These are phyloP conservation scores for Scrobipalpa costella DNA, from an alignment of 2,888 invertebrate species.

Conservation along the genomic window DNA sequence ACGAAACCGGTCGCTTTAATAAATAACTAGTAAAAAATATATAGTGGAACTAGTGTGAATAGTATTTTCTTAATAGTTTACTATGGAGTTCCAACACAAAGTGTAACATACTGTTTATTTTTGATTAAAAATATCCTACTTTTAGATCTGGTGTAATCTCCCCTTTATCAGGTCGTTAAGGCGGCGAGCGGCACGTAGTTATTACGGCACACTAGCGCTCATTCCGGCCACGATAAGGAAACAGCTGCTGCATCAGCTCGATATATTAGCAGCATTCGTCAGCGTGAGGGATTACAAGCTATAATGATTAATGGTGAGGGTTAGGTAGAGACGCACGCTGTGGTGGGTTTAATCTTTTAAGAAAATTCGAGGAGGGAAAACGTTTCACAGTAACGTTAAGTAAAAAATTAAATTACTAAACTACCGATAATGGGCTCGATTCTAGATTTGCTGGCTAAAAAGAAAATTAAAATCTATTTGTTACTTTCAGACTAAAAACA, in stretches of 20 bases:
- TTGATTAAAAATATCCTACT: no score
- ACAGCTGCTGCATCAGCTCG: constrained; percentile 8
- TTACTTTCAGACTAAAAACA: no score
- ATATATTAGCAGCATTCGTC: constrained; percentile 10
- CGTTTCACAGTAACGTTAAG: not conserved
- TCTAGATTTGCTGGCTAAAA: no score
- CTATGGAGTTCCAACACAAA: no score
- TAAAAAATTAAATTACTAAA: no score
- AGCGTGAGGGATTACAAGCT: not conserved
- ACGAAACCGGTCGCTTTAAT: no score
- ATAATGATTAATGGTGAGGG: not conserved
- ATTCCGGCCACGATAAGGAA: not conserved
- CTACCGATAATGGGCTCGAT: no score
- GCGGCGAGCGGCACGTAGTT: constrained; percentile 12
- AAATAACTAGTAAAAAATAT: no score
- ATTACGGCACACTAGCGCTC: constrained; percentile 18
- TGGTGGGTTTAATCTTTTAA: not conserved
- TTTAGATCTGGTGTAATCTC: constrained; percentile 6
- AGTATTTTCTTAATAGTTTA: no score
- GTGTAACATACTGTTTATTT: no score
- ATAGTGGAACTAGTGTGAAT: no score
- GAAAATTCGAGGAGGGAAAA: not conserved
- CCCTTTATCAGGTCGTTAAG: constrained; percentile 1
- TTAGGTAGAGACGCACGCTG: not conserved
- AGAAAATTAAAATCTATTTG: no score